Base-by-base conservation (phyloP, 2,113 vertebrate species). In the Epinephelus lanceolatus region DNA sequence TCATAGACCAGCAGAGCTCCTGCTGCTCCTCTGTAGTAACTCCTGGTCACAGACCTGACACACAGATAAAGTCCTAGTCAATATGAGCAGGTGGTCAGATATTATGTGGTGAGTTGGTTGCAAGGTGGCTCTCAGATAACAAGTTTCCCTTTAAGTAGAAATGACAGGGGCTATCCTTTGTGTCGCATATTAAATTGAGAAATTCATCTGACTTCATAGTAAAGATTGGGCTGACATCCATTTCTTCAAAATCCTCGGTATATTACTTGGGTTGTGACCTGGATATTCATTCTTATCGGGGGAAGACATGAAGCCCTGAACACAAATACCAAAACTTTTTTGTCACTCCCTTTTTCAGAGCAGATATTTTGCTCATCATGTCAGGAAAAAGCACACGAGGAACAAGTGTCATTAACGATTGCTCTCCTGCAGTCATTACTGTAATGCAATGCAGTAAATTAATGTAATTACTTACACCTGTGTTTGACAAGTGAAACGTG, bases 1-100 rank as follows among this genome's bases (percentile, higher is more conserved):
- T 98, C 97, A 63, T 98, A 98, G 13, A 97, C 97, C 52, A 98
- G 91, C 67, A 98, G 92, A 13, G 97, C 97, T 76, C 97, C 97
- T 1, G 97, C 97, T 0, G 97, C 97, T 57, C 97, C 97, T 91
- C 97, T 95, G 89, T 98, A 98, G 81, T 98, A 98, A 91, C 97
- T 98, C 77, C 97, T 94, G 0, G 97, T 98, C 78, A 98, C 97
- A 21, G 97, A 98, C 92, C 97, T 98, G 75, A 84, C 33, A 80
- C 19, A 76, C 37, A 18, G 17, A 63, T 25, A 51, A 45, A 12
- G 1, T 45, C 42, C 42, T 0, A 45, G 2, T 37, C 27, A 60
- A 40, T 33, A 63, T 49, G 8, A 68, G 33, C 33, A 25, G 9
- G 15, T 17, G 19, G 17, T 59, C 37, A 45, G 5, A 72, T 57